Conservation (phyloP, 1,140 invertebrate species). For the Eupristina koningsbergeri region DNA sequence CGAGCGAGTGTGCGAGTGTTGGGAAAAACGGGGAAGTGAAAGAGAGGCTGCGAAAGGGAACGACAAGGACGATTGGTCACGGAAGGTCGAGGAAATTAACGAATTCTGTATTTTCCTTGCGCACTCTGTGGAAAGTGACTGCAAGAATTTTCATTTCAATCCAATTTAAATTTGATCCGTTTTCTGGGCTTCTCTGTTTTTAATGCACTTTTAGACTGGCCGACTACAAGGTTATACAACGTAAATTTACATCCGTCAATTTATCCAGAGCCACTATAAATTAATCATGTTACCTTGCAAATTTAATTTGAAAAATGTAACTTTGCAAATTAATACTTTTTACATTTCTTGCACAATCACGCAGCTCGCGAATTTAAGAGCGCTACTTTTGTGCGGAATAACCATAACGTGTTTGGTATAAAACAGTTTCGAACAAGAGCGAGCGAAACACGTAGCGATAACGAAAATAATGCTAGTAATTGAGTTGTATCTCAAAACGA, state of each 20-base stretch:
- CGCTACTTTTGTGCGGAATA: no score
- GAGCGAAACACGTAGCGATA: no score
- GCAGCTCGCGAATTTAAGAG: no score
- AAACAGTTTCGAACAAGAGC: no score
- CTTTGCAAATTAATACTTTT: neutral
- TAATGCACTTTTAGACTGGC: neutral
- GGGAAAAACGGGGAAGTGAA: neutral
- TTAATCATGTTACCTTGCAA: no score
- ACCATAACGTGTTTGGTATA: no score
- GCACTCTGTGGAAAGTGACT: slow-evolving; percentile 28
- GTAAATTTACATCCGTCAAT: no score
- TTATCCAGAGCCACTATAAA: no score
- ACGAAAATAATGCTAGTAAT: no score
- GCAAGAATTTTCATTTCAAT: slow-evolving; percentile 28
- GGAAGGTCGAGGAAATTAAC: neutral
- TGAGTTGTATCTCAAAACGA: neutral
- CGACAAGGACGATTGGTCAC: neutral
- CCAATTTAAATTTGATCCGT: slow-evolving; percentile 4
- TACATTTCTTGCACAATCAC: neutral
- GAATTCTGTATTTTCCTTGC: slow-evolving; percentile 46
- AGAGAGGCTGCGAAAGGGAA: neutral
- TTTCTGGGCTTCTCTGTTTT: neutral
- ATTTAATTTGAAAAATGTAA: no score
- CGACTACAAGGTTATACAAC: no score
- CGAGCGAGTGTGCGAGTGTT: slow-evolving; percentile 18